phyloP scores from a whole-genome alignment of 2,113 vertebrate species.

The Neofelis nebulosa region DNA sequence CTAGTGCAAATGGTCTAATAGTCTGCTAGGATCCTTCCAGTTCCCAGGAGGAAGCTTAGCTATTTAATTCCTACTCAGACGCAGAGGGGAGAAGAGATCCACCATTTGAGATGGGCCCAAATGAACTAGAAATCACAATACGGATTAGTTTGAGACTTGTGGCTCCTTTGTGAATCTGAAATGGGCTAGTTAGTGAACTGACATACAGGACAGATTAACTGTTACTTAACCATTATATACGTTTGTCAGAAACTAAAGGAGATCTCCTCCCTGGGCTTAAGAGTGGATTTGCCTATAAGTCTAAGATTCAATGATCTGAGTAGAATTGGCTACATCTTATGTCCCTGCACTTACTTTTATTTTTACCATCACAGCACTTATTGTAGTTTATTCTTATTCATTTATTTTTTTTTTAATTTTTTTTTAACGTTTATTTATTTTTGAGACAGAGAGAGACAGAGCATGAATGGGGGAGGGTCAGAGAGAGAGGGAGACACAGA shows the following conservation, averaged over 20 bases:
- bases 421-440: no score
- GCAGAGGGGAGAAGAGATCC: not conserved
- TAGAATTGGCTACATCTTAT: not conserved
- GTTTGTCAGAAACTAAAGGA: not conserved
- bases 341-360: not conserved
- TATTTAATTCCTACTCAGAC: not conserved
- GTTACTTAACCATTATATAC: not conserved
- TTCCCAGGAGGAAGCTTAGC: not conserved
- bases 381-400: not conserved
- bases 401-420: not conserved
- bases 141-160: not conserved
- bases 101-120: not conserved
- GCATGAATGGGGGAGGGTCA: no score
- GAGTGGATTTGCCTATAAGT: not conserved
- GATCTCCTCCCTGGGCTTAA: not conserved
- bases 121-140: not conserved
- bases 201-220: not conserved
- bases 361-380: not conserved
- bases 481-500: no score
- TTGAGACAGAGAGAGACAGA: no score
- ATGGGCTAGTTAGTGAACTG: not conserved
- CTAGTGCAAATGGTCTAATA: not conserved
- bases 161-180: not conserved
- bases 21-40: not conserved
- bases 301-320: not conserved